Percentiles rank a stretch among this genome's conserved stretches.
Evolutionary conservation across 2,888 invertebrate genomes (phyloP).

Genomic region (Acrobasis suavella): DNA sequence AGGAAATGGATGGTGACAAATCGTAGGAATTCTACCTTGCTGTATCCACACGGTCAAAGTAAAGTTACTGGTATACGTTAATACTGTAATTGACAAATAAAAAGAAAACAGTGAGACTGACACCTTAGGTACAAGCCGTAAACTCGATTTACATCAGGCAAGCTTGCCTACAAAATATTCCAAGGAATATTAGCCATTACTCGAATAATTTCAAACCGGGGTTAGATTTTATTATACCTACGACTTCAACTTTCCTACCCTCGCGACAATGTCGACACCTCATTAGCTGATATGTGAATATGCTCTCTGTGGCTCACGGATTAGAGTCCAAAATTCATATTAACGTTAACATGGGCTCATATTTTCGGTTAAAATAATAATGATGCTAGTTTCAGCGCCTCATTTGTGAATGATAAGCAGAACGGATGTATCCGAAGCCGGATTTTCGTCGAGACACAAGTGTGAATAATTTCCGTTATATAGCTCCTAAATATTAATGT

Average conservation of each 20-base stretch:
- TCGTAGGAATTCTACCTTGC: too few species aligned
- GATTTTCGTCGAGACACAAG: background rate
- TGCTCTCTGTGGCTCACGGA: background rate
- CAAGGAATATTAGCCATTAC: conserved; percentile 43
- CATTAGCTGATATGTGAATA: conserved; percentile 11
- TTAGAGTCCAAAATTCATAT: conserved; percentile 12
- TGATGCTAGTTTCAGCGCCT: conserved; percentile 1
- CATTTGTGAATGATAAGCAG: conserved; percentile 2
- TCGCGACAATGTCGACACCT: conserved; percentile 19
- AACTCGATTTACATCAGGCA: conserved; percentile 47
- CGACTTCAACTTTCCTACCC: conserved; percentile 20
- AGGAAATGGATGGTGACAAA: too few species aligned
- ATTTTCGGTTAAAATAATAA: background rate
- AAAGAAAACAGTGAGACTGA: conserved; percentile 19
- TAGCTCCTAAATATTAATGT: too few species aligned
- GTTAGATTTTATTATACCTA: conserved; percentile 38
- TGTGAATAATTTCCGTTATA: too few species aligned
- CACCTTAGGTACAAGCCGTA: conserved; percentile 33
- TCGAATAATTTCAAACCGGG: conserved; percentile 40
- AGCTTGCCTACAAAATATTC: conserved; percentile 43
- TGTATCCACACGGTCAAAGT: too few species aligned
- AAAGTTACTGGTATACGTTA: too few species aligned
- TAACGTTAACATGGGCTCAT: background rate
- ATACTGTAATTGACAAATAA: too few species aligned
- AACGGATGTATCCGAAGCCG: background rate